These are phyloP conservation scores for Pectinophora gossypiella DNA, from an alignment of 1,140 invertebrate genomes.

Conservation along the genomic window DNA sequence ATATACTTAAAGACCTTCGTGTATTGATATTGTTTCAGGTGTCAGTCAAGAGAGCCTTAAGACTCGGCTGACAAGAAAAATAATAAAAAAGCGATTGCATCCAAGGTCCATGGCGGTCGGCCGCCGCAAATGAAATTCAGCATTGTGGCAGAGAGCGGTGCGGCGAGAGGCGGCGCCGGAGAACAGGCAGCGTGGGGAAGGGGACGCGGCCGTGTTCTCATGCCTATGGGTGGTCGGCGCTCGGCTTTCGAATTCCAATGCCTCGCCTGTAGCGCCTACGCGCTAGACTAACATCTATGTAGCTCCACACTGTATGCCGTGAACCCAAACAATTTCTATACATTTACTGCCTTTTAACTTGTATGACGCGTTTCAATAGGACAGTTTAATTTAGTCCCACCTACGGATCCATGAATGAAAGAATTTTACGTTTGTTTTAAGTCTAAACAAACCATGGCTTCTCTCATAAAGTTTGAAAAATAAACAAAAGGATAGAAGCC, in stretches of 20 bases:
- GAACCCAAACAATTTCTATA: not conserved
- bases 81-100: conserved; percentile 19
- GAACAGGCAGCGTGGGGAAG: conserved; percentile 48
- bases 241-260: conserved; percentile 72
- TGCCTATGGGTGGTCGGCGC: conserved; percentile 71
- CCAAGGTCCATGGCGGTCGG: conserved; percentile 36
- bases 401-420: conserved; percentile 40
- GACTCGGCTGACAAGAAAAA: not conserved
- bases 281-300: conserved; percentile 40
- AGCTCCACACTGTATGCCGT: conserved; percentile 9
- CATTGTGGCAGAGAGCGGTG: conserved; percentile 60
- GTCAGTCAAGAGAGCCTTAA: not conserved
- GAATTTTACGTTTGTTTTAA: conserved; percentile 31
- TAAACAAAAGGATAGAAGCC: conserved; percentile 48
- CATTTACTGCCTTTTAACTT: not conserved
- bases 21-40: not conserved
- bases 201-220: conserved; percentile 61
- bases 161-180: conserved; percentile 56
- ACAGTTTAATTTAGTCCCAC: not conserved
- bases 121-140: conserved; percentile 63
- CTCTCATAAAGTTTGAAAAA: conserved; percentile 55
- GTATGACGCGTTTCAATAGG: not conserved
- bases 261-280: conserved; percentile 68
- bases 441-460: conserved; percentile 44
- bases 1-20: no score